These are phyloP conservation scores for Lepilemur septentrionalis DNA, from an alignment of 2,797 vertebrate species.

Conservation along the genomic window DNA sequence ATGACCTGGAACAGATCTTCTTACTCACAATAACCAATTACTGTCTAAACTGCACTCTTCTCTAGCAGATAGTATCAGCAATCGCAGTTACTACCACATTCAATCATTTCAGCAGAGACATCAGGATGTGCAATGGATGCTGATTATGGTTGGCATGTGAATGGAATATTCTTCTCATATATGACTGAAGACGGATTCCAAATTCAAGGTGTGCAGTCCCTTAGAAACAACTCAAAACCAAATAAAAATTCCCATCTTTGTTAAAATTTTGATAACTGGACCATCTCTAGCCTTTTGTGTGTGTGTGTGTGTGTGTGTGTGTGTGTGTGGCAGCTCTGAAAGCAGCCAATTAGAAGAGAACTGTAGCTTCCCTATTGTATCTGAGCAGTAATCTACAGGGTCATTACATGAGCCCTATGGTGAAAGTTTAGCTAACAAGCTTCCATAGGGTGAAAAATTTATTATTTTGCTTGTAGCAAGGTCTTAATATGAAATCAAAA, in stretches of 20 bases:
- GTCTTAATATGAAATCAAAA: not conserved
- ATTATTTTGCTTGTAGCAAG: conserved; percentile 2
- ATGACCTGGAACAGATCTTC: conserved; percentile 56
- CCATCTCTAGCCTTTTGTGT: not conserved
- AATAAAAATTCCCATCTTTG: not conserved
- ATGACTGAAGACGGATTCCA: not conserved
- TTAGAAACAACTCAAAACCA: conserved; percentile 1
- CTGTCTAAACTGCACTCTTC: conserved; percentile 1
- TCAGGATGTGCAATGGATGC: not conserved
- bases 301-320: not conserved
- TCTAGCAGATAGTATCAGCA: conserved; percentile 43
- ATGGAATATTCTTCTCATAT: not conserved
- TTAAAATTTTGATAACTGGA: conserved; percentile 55
- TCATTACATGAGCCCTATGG: not conserved
- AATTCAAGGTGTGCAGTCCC: not conserved
- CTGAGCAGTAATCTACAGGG: not conserved
- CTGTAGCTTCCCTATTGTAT: not conserved
- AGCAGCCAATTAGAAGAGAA: conserved; percentile 41
- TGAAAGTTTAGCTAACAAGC: conserved; percentile 43
- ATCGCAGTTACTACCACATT: not conserved
- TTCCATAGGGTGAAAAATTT: not conserved
- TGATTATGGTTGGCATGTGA: conserved; percentile 50
- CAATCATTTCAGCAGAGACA: conserved; percentile 49
- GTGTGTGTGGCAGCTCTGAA: not conserved
- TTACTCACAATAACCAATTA: conserved; percentile 50